Conservation (phyloP, 2,113 vertebrate species). For the Empidonax alnorum region DNA sequence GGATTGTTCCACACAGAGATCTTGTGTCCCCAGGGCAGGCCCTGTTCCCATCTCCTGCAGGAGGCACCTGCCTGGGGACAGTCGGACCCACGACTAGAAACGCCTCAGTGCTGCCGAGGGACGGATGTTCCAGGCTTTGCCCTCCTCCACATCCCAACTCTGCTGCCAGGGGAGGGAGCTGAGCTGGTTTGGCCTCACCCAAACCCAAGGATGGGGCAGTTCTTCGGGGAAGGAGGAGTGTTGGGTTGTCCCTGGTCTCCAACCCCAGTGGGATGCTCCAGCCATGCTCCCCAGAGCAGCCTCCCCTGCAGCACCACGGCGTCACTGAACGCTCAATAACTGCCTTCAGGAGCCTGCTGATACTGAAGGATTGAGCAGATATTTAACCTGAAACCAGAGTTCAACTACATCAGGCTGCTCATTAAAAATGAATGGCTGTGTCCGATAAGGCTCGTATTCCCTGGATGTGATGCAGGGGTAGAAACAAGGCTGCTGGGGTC, state of each 20-base stretch:
- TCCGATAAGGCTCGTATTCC: not conserved
- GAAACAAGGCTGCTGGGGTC: not conserved
- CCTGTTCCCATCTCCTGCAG: too few species aligned
- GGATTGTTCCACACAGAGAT: rapidly evolving
- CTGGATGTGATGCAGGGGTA: not conserved
- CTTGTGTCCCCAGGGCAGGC: not conserved
- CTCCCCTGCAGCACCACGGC: not conserved
- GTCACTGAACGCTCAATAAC: rapidly evolving
- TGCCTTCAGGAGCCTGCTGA: not conserved
- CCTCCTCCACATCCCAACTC: rapidly evolving
- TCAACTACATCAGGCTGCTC: not conserved
- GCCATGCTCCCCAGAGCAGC: rapidly evolving
- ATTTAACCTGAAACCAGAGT: not conserved
- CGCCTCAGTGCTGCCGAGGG: rapidly evolving
- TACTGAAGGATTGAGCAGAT: too few species aligned
- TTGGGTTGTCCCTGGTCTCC: rapidly evolving
- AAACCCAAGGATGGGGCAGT: rapidly evolving
- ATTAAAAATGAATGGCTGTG: not conserved
- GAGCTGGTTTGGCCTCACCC: not conserved
- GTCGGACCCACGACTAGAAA: rapidly evolving
- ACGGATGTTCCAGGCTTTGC: not conserved
- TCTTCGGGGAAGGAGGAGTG: not conserved
- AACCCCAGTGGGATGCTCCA: rapidly evolving
- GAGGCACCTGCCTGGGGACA: rapidly evolving
- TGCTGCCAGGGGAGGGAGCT: not conserved